Evolutionary conservation across 2,888 invertebrate genomes (phyloP).

Genomic region (Dicycla oo): DNA sequence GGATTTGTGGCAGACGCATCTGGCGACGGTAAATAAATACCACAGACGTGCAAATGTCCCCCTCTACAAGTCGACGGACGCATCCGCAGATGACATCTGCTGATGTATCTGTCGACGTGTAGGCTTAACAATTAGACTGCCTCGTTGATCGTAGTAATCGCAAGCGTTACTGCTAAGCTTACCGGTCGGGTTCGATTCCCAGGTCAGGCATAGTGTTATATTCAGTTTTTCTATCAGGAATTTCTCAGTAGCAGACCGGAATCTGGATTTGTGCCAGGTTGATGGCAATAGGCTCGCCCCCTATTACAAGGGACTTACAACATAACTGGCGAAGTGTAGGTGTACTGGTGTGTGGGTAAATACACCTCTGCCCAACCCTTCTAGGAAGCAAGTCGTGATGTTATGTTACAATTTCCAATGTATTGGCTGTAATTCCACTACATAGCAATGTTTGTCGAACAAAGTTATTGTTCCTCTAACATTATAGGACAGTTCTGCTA

Average conservation of each 20-base stretch:
- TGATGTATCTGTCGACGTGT: too few species aligned
- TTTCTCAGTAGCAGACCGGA: not conserved
- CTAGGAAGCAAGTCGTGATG: not conserved
- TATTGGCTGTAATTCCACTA: not conserved
- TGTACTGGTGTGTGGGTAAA: too few species aligned
- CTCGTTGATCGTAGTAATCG: too few species aligned
- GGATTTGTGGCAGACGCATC: too few species aligned
- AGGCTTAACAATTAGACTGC: constrained; percentile 3
- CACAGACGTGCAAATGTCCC: too few species aligned
- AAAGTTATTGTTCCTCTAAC: constrained; percentile 38
- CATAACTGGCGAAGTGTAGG: not conserved
- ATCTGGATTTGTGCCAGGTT: not conserved
- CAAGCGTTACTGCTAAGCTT: too few species aligned
- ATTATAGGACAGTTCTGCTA: constrained; percentile 13
- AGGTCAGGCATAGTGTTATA: too few species aligned
- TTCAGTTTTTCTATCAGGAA: not conserved
- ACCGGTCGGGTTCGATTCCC: too few species aligned
- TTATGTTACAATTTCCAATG: not conserved
- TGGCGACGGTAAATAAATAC: too few species aligned
- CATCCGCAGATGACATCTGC: too few species aligned
- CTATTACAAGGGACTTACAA: not conserved
- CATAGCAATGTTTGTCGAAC: constrained; percentile 11
- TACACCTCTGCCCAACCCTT: too few species aligned
- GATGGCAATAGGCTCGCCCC: not conserved
- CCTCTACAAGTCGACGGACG: too few species aligned